Conservation (phyloP, 2,888 invertebrate genomes). For the Dasypolia templi region DNA sequence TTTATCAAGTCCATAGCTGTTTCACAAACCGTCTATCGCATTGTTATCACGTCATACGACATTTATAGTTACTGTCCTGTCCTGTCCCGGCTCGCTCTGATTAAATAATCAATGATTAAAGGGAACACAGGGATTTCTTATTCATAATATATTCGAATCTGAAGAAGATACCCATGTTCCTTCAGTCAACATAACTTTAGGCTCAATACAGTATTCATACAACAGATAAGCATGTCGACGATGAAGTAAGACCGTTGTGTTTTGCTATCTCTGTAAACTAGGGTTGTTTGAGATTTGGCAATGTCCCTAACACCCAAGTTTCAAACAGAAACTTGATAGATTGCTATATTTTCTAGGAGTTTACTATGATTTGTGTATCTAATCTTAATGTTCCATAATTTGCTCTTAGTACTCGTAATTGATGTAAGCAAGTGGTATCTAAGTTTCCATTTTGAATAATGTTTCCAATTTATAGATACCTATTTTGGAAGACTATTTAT, state of each 20-base stretch:
- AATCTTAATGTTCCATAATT: conserved; percentile 56
- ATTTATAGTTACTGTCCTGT: conserved; percentile 83
- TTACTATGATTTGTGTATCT: conserved; percentile 61
- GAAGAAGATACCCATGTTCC: conserved; percentile 65
- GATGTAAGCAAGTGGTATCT: conserved; percentile 48
- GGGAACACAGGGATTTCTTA: conserved; percentile 68
- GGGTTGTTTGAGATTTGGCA: conserved; percentile 65
- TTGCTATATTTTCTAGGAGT: conserved; percentile 61
- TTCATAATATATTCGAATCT: conserved; percentile 63
- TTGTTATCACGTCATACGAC: conserved; percentile 85
- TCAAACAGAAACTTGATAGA: conserved; percentile 68
- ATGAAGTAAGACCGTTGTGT: conserved; percentile 62
- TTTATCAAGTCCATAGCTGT: conserved; percentile 83
- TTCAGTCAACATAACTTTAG: conserved; percentile 64
- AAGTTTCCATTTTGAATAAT: conserved; percentile 43
- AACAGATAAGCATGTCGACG: conserved; percentile 70
- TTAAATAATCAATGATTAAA: conserved; percentile 80
- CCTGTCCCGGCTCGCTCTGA: conserved; percentile 72
- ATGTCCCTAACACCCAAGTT: conserved; percentile 66
- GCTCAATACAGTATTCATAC: conserved; percentile 67
- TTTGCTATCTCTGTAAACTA: conserved; percentile 65
- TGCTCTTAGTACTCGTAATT: conserved; percentile 45
- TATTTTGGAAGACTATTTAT: conserved; percentile 27
- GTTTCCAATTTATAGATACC: conserved; percentile 27
- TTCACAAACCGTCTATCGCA: conserved; percentile 86